Conservation (phyloP, 1,140 invertebrate species). For the Aphis gossypii region DNA sequence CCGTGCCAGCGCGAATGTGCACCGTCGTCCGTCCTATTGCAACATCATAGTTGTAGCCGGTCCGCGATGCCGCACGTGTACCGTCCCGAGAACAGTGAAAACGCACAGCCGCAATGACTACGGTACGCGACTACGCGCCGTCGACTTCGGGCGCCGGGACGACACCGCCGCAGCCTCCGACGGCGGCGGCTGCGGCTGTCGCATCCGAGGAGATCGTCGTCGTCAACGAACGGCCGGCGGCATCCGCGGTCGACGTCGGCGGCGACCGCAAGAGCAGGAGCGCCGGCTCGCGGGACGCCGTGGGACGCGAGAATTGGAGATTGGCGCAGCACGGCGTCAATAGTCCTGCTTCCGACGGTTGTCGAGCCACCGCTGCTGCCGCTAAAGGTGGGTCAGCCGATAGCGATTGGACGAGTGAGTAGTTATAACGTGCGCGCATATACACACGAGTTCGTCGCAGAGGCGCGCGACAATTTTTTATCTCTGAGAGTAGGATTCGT, state of each 20-base stretch:
- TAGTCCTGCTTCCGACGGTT: neutral
- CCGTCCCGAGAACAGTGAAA: neutral
- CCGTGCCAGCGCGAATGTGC: neutral
- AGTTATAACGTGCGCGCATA: neutral
- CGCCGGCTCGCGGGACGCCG: neutral
- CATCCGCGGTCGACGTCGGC: neutral
- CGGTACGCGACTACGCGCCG: neutral
- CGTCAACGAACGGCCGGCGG: neutral
- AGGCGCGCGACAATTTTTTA: neutral
- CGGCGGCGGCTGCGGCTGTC: neutral
- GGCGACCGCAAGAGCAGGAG: neutral
- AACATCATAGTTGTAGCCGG: neutral
- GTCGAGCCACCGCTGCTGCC: neutral
- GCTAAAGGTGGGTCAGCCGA: slow-evolving; percentile 16
- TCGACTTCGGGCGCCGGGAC: neutral
- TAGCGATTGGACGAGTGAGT: slow-evolving; percentile 14
- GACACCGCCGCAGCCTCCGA: neutral
- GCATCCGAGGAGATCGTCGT: neutral
- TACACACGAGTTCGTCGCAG: neutral
- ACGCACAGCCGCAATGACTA: slow-evolving; percentile 5
- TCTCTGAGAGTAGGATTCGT: too few species aligned
- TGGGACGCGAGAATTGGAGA: slow-evolving; percentile 50
- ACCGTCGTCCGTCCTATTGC: neutral
- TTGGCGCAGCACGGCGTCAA: slow-evolving; percentile 27
- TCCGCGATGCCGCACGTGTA: neutral